These are phyloP conservation scores for Drosophila teissieri DNA, from an alignment of 1,140 invertebrate species.

Conservation along the genomic window DNA sequence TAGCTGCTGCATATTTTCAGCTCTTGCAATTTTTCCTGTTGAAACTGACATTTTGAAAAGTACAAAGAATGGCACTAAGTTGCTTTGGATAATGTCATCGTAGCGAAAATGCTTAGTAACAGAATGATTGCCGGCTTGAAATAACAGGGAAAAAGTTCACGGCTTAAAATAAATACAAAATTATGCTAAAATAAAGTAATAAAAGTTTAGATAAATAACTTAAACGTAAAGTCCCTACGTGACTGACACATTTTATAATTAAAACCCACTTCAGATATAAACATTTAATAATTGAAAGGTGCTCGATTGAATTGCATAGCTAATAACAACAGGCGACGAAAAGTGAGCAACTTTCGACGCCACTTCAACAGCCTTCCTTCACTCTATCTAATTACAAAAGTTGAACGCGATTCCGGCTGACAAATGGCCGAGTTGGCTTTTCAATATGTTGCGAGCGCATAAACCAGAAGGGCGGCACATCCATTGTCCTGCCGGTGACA, in stretches of 20 bases:
- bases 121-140: no score
- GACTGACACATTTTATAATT: background rate
- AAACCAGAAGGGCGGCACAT: constrained; percentile 56
- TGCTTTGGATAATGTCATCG: background rate
- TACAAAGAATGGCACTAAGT: background rate
- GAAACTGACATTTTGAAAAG: constrained; percentile 48
- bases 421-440: constrained; percentile 69
- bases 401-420: constrained; percentile 55
- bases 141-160: no score
- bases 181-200: background rate
- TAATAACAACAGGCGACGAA: constrained; percentile 11
- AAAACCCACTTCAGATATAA: background rate
- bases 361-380: constrained; percentile 15
- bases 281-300: constrained; percentile 1
- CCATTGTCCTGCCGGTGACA: constrained; percentile 53
- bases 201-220: background rate
- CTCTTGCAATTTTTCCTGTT: constrained; percentile 8
- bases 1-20: constrained; percentile 47
- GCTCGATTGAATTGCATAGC: constrained; percentile 6
- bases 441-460: constrained; percentile 74
- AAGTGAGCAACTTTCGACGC: constrained; percentile 7
- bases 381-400: constrained; percentile 77
- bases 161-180: background rate
- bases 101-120: background rate
- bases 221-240: background rate